These are phyloP conservation scores for Cyclophora punctaria DNA, from an alignment of 2,888 invertebrate species.

Conservation along the genomic window DNA sequence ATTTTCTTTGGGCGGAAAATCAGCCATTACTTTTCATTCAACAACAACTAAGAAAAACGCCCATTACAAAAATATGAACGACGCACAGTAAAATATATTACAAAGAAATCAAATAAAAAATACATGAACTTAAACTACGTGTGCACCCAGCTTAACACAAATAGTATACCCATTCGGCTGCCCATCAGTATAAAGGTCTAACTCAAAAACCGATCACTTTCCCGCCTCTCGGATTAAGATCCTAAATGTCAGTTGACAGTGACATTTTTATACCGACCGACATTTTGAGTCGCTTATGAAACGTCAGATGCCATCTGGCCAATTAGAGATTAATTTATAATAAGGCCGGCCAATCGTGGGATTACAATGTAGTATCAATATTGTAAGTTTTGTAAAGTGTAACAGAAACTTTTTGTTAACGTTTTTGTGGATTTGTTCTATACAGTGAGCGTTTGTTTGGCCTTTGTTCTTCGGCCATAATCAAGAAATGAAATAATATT, in stretches of 20 bases:
- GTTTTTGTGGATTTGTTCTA: slow-evolving; percentile 6
- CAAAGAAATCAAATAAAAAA: not conserved
- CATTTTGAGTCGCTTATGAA: slow-evolving; percentile 59
- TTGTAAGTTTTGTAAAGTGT: too few relatives aligned
- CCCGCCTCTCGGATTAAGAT: slow-evolving; percentile 57
- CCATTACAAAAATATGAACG: not conserved
- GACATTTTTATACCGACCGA: slow-evolving; percentile 71
- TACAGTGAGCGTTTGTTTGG: slow-evolving; percentile 6
- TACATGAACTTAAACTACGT: not conserved
- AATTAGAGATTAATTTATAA: slow-evolving; percentile 68
- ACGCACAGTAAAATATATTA: not conserved
- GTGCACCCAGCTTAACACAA: slow-evolving; percentile 11
- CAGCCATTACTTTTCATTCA: too few relatives aligned
- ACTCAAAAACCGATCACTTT: slow-evolving; percentile 60
- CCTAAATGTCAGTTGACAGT: slow-evolving; percentile 66
- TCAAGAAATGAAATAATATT: not conserved
- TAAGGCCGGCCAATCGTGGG: slow-evolving; percentile 18
- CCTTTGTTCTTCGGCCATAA: not conserved
- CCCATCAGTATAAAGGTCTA: slow-evolving; percentile 26
- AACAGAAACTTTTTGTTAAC: too few relatives aligned
- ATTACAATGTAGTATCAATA: slow-evolving; percentile 12
- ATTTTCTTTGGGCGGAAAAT: too few relatives aligned
- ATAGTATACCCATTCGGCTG: slow-evolving; percentile 13
- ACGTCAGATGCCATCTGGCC: slow-evolving; percentile 57
- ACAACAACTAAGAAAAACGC: not conserved